These are phyloP conservation scores for Hassar affinis DNA, from an alignment of 2,113 vertebrate genomes.

Conservation along the genomic window DNA sequence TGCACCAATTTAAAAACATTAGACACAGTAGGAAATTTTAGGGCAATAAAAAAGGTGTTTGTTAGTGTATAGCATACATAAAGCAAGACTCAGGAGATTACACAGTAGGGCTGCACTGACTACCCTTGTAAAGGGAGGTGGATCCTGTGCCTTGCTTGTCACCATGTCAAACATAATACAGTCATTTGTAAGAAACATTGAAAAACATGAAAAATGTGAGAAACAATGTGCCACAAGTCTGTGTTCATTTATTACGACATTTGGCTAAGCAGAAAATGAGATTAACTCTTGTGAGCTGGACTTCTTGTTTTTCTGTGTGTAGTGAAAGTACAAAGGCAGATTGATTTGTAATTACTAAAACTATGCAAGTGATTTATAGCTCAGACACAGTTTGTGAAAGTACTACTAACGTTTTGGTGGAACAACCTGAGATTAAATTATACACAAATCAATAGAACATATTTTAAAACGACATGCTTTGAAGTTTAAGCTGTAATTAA, in stretches of 20 bases:
- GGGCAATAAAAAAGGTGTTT: no score
- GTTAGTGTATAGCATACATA: not conserved
- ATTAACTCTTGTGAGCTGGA: not conserved
- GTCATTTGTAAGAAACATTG: not conserved
- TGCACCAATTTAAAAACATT: no score
- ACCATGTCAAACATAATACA: not conserved
- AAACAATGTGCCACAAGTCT: not conserved
- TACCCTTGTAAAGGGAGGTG: not conserved
- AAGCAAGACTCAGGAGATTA: not conserved
- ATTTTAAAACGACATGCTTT: slow-evolving; percentile 13
- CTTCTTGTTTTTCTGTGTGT: not conserved
- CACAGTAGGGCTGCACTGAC: not conserved
- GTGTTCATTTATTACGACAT: not conserved
- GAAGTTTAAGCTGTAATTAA: slow-evolving; percentile 4
- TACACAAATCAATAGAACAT: slow-evolving; percentile 24
- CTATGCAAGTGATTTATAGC: slow-evolving; percentile 32
- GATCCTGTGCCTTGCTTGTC: not conserved
- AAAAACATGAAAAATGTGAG: not conserved
- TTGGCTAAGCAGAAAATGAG: not conserved
- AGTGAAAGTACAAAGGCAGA: slow-evolving; percentile 38
- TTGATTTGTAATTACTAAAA: slow-evolving; percentile 36
- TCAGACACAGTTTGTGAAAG: slow-evolving; percentile 2
- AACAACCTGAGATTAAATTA: slow-evolving; percentile 27
- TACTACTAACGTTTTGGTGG: slow-evolving; percentile 9
- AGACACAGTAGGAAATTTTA: no score